Evolutionary conservation across 2,888 invertebrate species (phyloP).

Genomic region (Lithosia quadra): DNA sequence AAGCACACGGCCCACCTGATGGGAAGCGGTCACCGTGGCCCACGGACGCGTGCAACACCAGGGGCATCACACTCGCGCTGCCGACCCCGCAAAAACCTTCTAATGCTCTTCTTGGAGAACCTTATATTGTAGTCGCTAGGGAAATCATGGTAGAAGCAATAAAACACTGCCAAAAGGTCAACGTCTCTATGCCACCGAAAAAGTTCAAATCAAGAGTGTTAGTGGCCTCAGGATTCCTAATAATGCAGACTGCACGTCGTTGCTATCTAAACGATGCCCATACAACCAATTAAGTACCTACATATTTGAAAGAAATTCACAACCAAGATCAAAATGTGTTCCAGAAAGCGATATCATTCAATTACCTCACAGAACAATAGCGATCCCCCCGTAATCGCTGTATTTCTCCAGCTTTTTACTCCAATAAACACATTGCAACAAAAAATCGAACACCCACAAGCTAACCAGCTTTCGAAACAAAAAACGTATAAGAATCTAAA

Average conservation of each 20-base stretch:
- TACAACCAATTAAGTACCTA: slow-evolving; percentile 6
- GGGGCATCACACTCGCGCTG: no score
- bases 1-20: no score
- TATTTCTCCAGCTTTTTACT: slow-evolving; percentile 41
- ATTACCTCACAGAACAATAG: slow-evolving; percentile 48
- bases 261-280: not conserved
- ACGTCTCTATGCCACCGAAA: not conserved
- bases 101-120: no score
- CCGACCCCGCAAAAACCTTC: no score
- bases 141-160: not conserved
- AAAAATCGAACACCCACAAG: slow-evolving; percentile 70
- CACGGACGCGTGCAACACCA: no score
- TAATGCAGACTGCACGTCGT: not conserved
- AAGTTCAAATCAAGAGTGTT: not conserved
- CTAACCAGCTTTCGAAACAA: slow-evolving; percentile 59
- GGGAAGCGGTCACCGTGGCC: no score
- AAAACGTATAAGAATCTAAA: slow-evolving; percentile 69
- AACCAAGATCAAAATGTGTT: slow-evolving; percentile 33
- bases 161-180: not conserved
- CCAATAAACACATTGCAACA: slow-evolving; percentile 49
- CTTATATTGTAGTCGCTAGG: no score
- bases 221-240: not conserved
- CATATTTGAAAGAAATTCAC: slow-evolving; percentile 7
- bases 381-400: slow-evolving; percentile 26
- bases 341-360: slow-evolving; percentile 52